Conservation (phyloP, 2,888 invertebrate species). For the Nymphalis polychloros region DNA sequence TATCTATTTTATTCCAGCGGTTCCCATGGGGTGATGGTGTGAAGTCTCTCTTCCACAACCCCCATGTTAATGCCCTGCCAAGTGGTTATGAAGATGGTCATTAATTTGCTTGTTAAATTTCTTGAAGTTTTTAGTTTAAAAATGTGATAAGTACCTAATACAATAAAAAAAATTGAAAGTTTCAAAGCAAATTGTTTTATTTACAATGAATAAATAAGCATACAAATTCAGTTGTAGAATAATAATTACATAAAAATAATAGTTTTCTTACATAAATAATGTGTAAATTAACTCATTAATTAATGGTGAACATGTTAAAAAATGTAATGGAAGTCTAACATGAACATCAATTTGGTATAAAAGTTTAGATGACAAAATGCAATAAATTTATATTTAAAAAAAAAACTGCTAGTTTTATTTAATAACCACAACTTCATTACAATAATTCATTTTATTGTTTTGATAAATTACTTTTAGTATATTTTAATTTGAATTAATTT, state of each 20-base stretch:
- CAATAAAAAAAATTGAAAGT: constrained; percentile 31
- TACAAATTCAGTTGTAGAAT: background rate
- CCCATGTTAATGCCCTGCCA: constrained; percentile 88
- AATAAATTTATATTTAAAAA: too few species aligned
- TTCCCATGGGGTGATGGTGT: constrained; percentile 98
- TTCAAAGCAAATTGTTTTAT: constrained; percentile 8
- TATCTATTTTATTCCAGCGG: constrained; percentile 75
- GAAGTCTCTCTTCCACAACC: constrained; percentile 93
- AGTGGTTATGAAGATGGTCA: constrained; percentile 88
- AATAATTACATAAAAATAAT: background rate
- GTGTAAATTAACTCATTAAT: too few species aligned
- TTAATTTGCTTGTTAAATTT: constrained; percentile 38
- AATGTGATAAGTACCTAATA: constrained; percentile 36
- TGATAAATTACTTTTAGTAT: too few species aligned
- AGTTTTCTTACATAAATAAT: too few species aligned
- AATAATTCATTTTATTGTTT: too few species aligned
- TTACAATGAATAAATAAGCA: background rate
- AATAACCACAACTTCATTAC: too few species aligned
- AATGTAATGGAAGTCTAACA: too few species aligned
- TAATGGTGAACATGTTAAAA: too few species aligned
- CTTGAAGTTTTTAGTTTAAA: constrained; percentile 51
- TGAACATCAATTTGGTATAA: too few species aligned
- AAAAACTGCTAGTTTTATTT: too few species aligned
- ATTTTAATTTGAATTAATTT: background rate
- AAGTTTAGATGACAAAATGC: too few species aligned